These are phyloP conservation scores for Asobara japonica DNA, from an alignment of 1,140 invertebrate species.

Conservation along the genomic window DNA sequence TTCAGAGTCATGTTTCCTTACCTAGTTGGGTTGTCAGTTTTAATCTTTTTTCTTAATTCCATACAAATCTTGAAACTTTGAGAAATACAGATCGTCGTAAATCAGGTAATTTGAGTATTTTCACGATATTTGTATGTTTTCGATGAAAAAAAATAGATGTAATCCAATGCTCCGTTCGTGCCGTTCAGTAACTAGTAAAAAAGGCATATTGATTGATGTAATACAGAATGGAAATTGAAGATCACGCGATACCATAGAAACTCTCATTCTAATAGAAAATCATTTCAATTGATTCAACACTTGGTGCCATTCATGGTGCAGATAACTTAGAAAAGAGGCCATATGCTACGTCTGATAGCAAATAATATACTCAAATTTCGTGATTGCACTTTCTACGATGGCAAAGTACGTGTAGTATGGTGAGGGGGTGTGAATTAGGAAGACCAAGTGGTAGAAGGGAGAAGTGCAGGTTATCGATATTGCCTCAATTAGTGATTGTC, in stretches of 20 bases:
- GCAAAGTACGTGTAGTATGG: too few species aligned
- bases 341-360: neutral
- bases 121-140: neutral
- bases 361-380: neutral
- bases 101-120: neutral
- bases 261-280: neutral
- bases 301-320: neutral
- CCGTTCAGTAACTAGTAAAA: neutral
- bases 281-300: slow-evolving; percentile 1
- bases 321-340: neutral
- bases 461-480: neutral
- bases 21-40: too few species aligned
- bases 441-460: neutral
- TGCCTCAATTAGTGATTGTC: neutral
- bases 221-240: neutral
- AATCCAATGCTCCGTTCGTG: neutral
- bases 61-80: too few species aligned
- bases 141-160: too few species aligned
- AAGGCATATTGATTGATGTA: neutral
- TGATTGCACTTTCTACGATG: neutral
- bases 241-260: neutral
- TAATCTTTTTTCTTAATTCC: too few species aligned
- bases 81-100: too few species aligned
- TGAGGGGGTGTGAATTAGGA: too few species aligned
- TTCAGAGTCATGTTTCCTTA: too few species aligned